A percentile compares a stretch with the other conserved stretches of the same genome.
Evolutionary conservation across 2,888 invertebrate species (phyloP).

Genomic region (Cryptus viduatorius): DNA sequence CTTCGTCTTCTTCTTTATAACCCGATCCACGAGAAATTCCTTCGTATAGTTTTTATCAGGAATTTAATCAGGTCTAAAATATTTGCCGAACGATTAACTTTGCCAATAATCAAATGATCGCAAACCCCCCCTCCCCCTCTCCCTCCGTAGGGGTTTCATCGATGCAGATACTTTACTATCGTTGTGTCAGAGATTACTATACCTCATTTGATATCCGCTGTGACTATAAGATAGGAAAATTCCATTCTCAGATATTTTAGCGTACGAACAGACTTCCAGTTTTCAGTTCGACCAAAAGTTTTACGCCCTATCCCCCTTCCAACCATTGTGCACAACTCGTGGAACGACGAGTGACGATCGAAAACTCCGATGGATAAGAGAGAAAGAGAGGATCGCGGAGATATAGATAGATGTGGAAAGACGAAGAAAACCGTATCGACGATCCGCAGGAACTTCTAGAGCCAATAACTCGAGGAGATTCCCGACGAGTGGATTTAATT

Average conservation of each 20-base stretch:
- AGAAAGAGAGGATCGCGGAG: conserved; percentile 29
- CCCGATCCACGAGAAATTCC: conserved; percentile 29
- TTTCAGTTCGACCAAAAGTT: conserved; percentile 64
- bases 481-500: conserved; percentile 69
- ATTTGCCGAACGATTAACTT: conserved; percentile 59
- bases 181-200: conserved; percentile 3
- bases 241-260: conserved; percentile 58
- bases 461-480: conserved; percentile 67
- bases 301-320: conserved; percentile 37
- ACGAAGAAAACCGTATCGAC: conserved; percentile 64
- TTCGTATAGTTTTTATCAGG: conserved; percentile 42
- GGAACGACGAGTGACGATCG: conserved; percentile 65
- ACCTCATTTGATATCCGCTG: not conserved
- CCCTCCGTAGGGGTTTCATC: not conserved
- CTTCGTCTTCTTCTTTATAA: not conserved
- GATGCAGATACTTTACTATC: conserved; percentile 12
- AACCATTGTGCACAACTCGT: conserved; percentile 42
- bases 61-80: conserved; percentile 58
- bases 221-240: conserved; percentile 32
- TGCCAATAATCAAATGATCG: conserved; percentile 62
- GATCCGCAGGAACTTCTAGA: conserved; percentile 60
- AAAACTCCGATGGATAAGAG: conserved; percentile 64
- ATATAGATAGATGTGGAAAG: conserved; percentile 36
- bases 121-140: not conserved
- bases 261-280: conserved; percentile 49